phyloP scores from a whole-genome alignment of 2,888 invertebrate genomes.

The Trichacis sp. region DNA sequence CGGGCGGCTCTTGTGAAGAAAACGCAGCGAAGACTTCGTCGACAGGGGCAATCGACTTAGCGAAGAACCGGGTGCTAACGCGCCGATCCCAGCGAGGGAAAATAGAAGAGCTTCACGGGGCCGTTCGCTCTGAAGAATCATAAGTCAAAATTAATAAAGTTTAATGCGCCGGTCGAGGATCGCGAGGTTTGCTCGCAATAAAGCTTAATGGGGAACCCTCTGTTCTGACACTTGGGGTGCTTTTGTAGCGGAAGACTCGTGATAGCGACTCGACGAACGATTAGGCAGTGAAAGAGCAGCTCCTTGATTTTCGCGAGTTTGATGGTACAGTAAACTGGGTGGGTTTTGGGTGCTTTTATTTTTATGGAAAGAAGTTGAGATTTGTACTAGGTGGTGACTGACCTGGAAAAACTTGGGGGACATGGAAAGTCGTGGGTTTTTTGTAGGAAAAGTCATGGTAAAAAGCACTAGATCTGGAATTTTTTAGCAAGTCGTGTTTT shows the following conservation, averaged over 20 bases:
- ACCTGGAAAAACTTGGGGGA: too few relatives aligned
- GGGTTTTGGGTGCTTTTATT: too few relatives aligned
- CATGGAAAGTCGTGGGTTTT: too few relatives aligned
- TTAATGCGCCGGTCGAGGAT: conserved; percentile 39
- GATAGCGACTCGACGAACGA: conserved; percentile 5
- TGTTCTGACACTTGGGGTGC: conserved; percentile 39
- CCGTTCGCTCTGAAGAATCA: conserved; percentile 23
- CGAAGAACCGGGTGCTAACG: conserved; percentile 19
- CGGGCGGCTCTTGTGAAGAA: too few relatives aligned
- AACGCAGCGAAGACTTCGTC: conserved; percentile 16
- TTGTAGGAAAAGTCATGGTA: too few relatives aligned
- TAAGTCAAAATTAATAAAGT: conserved; percentile 43
- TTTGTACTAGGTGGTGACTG: too few relatives aligned
- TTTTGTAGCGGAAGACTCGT: conserved; percentile 14
- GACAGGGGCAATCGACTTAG: conserved; percentile 27
- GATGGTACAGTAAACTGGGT: too few relatives aligned
- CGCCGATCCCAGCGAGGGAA: conserved; percentile 1
- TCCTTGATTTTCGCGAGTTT: too few relatives aligned
- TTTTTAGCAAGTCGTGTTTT: too few relatives aligned
- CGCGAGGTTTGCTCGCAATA: conserved; percentile 50
- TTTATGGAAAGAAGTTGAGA: too few relatives aligned
- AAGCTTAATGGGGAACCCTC: conserved; percentile 43
- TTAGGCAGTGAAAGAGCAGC: neutral
- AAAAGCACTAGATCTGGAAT: too few relatives aligned
- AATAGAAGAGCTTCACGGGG: conserved; percentile 5